These are phyloP conservation scores for Mormyrops boulengeri DNA, from an alignment of 2,797 vertebrate genomes.

Conservation along the genomic window DNA sequence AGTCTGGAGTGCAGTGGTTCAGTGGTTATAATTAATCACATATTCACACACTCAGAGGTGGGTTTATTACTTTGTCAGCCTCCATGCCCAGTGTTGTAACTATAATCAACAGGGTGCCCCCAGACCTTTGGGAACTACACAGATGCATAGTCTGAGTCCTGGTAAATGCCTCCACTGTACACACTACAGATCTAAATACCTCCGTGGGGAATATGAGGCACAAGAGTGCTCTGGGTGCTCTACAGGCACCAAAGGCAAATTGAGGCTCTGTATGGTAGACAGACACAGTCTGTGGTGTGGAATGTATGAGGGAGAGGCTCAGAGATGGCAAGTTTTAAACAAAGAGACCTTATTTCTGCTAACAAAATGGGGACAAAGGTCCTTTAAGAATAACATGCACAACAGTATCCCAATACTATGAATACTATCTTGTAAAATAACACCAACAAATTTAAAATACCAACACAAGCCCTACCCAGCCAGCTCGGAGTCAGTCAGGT, in stretches of 20 bases:
- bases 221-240: neutral
- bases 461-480: neutral
- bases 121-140: neutral
- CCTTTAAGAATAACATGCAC: neutral
- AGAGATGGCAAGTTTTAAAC: neutral
- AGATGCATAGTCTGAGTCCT: neutral
- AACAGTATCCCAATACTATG: neutral
- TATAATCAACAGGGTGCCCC: neutral
- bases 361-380: neutral
- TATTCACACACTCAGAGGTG: neutral
- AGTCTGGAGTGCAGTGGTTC: neutral
- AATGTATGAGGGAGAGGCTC: neutral
- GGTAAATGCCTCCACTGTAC: neutral
- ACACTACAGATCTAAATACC: neutral
- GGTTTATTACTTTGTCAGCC: neutral
- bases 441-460: neutral
- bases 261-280: neutral
- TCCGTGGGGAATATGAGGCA: neutral
- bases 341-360: neutral
- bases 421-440: neutral
- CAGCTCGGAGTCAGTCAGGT: neutral
- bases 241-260: neutral
- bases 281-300: neutral
- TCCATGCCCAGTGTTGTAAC: neutral
- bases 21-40: neutral